Percentiles rank a stretch among this genome's conserved stretches.
phyloP scores from a whole-genome alignment of 2,888 invertebrate genomes.

The Drosophila niveifrons region DNA sequence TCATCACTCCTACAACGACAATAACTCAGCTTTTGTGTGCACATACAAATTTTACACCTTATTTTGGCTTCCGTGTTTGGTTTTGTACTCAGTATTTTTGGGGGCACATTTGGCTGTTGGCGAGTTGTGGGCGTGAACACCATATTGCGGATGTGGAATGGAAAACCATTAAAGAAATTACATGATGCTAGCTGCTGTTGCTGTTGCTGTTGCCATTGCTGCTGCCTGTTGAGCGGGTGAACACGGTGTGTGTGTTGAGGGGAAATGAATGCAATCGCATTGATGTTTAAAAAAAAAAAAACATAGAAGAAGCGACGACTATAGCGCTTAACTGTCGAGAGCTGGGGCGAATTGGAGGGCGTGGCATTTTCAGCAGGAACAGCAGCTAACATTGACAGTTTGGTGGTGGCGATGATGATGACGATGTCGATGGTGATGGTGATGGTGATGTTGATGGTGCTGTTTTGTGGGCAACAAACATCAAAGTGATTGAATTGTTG shows the following conservation, averaged over 20 bases:
- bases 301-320: slow-evolving; percentile 55
- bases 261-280: slow-evolving; percentile 73
- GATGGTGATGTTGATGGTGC: slow-evolving; percentile 36
- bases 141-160: slow-evolving; percentile 40
- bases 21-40: not conserved
- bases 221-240: slow-evolving; percentile 31
- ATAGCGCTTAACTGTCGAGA: slow-evolving; percentile 72
- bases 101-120: slow-evolving; percentile 44
- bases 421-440: not conserved
- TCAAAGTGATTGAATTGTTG: slow-evolving; percentile 83
- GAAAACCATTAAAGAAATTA: slow-evolving; percentile 84
- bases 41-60: slow-evolving; percentile 61
- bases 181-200: slow-evolving; percentile 60
- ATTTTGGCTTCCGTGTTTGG: slow-evolving; percentile 62
- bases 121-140: slow-evolving; percentile 12
- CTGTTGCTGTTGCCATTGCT: not conserved
- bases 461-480: slow-evolving; percentile 81
- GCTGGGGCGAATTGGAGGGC: slow-evolving; percentile 42
- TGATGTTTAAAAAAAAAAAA: slow-evolving; percentile 64
- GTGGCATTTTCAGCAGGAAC: slow-evolving; percentile 35
- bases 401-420: slow-evolving; percentile 28
- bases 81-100: slow-evolving; percentile 55
- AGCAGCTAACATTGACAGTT: not conserved
- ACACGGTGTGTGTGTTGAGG: slow-evolving; percentile 29
- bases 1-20: not conserved